phyloP scores from a whole-genome alignment of 1,140 invertebrate genomes.

The Drosophila insularis region DNA sequence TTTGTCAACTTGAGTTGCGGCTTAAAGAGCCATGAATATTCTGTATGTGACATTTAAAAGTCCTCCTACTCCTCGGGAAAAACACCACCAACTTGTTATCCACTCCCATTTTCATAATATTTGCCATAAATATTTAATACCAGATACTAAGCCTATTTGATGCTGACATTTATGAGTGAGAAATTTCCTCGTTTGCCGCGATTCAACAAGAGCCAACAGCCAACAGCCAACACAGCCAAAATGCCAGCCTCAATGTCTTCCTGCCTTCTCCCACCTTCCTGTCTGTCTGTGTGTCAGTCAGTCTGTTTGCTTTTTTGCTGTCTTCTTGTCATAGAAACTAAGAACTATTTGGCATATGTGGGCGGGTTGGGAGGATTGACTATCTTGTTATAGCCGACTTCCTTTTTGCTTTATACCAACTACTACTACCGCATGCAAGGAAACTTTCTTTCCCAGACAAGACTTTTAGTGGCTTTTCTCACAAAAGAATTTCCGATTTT shows the following conservation, averaged over 20 bases:
- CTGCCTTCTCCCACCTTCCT: background rate
- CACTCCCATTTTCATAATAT: background rate
- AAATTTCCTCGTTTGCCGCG: conserved; percentile 2
- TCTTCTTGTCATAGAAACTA: conserved; percentile 7
- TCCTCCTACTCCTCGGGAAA: background rate
- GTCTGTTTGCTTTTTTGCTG: background rate
- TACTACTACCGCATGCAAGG: background rate
- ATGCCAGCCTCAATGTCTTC: too few relatives aligned
- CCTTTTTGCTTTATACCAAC: background rate
- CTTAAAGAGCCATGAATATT: conserved; percentile 22
- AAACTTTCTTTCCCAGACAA: background rate
- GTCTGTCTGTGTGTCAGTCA: background rate
- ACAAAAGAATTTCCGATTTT: background rate
- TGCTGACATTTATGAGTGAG: conserved; percentile 17
- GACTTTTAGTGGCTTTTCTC: background rate
- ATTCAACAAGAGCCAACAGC: background rate
- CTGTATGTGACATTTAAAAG: conserved; percentile 8
- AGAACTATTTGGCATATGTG: conserved; percentile 7
- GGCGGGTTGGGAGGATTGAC: background rate
- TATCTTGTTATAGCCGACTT: background rate
- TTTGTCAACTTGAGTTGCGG: conserved; percentile 15
- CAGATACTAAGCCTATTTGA: conserved; percentile 9
- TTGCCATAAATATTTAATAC: conserved; percentile 13
- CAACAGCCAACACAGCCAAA: background rate
- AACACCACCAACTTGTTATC: background rate